Percentiles rank a stretch among this genome's conserved stretches.
Conservation (phyloP, 2,888 invertebrate genomes). For the Heteromurus nitidus region DNA sequence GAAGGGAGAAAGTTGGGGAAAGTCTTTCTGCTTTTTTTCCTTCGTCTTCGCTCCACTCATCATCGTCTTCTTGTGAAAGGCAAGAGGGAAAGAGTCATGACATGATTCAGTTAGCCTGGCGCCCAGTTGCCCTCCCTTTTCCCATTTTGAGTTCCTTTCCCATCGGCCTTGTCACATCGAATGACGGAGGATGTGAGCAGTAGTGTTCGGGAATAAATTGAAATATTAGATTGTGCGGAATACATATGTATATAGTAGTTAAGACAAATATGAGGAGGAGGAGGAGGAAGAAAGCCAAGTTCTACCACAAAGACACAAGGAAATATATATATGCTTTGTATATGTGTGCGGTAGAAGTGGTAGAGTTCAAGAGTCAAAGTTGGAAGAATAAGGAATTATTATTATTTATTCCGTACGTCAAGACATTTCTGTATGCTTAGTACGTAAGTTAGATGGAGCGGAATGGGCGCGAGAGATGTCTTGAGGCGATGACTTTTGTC, state of each 20-base stretch:
- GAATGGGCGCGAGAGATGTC: slow-evolving; percentile 61
- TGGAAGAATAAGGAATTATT: too few species aligned
- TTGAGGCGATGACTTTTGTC: slow-evolving; percentile 64
- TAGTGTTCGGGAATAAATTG: slow-evolving; percentile 60
- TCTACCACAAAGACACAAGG: too few species aligned
- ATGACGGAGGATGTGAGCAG: slow-evolving; percentile 11
- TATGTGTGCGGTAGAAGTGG: too few species aligned
- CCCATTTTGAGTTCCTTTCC: too few species aligned
- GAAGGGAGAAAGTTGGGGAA: neutral
- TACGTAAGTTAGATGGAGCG: slow-evolving; percentile 48
- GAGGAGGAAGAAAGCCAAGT: too few species aligned
- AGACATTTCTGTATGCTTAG: slow-evolving; percentile 29
- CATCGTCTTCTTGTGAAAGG: slow-evolving; percentile 13
- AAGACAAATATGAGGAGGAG: too few species aligned
- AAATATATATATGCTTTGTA: too few species aligned
- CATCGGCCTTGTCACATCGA: slow-evolving; percentile 39
- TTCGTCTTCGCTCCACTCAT: slow-evolving; percentile 28
- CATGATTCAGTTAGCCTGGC: slow-evolving; percentile 58
- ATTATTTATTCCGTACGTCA: too few species aligned
- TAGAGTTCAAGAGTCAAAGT: too few species aligned
- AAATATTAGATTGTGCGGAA: slow-evolving; percentile 68
- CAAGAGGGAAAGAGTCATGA: slow-evolving; percentile 21
- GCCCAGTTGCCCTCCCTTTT: slow-evolving; percentile 25
- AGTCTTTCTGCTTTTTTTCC: neutral
- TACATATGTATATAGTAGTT: slow-evolving; percentile 10